phyloP scores from a whole-genome alignment of 2,113 vertebrate species.

The Macrotis lagotis region DNA sequence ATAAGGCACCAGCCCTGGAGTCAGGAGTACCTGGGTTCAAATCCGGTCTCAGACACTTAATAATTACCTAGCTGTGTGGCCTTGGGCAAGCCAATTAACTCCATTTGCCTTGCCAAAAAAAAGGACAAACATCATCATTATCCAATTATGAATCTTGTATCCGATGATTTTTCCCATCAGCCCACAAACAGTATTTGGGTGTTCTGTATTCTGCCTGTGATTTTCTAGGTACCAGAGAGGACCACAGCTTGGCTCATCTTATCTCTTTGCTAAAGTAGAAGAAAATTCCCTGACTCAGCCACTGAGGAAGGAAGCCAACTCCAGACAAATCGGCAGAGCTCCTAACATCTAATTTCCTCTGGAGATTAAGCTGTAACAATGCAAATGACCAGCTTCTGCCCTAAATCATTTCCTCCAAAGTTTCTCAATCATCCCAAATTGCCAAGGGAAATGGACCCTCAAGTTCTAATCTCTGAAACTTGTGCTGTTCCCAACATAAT shows the following conservation, averaged over 20 bases:
- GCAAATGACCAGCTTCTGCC: not conserved
- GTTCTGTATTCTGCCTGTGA: not conserved
- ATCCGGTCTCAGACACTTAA: too few species aligned
- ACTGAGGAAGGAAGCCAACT: not conserved
- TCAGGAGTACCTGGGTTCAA: too few species aligned
- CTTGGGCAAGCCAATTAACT: too few species aligned
- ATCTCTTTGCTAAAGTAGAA: not conserved
- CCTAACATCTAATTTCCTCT: not conserved
- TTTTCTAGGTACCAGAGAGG: not conserved
- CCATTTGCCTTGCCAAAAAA: too few species aligned
- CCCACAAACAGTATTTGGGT: not conserved
- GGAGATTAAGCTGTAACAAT: not conserved
- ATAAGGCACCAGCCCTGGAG: too few species aligned
- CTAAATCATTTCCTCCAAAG: not conserved
- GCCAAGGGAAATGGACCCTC: accelerated
- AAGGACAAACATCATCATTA: too few species aligned
- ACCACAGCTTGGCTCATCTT: not conserved
- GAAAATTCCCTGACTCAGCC: not conserved
- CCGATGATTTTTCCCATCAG: not conserved
- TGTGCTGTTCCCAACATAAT: accelerated
- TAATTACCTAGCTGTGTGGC: too few species aligned
- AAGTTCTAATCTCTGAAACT: not conserved
- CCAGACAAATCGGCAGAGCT: not conserved
- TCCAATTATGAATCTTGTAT: not conserved
- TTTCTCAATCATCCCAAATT: not conserved